These are phyloP conservation scores for Halcyon malimbica DNA, from an alignment of 2,113 vertebrate genomes.

Conservation along the genomic window DNA sequence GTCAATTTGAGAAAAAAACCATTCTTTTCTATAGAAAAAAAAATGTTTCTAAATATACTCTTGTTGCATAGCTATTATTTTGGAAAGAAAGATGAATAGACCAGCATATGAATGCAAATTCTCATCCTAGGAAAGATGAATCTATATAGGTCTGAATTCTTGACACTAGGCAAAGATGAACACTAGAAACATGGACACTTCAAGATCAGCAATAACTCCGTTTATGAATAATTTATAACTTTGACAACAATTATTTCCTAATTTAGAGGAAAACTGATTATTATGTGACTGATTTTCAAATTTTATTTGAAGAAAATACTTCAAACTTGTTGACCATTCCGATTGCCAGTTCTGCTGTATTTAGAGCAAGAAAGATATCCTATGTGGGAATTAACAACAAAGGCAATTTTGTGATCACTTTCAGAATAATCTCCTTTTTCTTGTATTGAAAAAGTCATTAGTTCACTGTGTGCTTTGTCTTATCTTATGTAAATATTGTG, in stretches of 20 bases:
- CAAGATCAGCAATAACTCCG: not conserved
- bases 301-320: not conserved
- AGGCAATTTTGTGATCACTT: not conserved
- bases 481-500: not conserved
- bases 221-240: not conserved
- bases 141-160: not conserved
- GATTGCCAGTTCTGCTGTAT: not conserved
- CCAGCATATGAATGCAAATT: not conserved
- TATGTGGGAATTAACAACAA: not conserved
- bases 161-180: not conserved
- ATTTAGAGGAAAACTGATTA: not conserved
- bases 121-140: not conserved
- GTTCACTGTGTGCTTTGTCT: not conserved
- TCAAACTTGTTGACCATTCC: not conserved
- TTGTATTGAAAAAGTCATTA: not conserved
- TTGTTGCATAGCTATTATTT: not conserved
- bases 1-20: not conserved
- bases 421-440: not conserved
- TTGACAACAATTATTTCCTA: not conserved
- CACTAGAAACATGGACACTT: not conserved
- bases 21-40: not conserved
- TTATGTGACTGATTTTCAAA: not conserved
- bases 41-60: not conserved
- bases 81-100: not conserved
- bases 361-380: not conserved